These are phyloP conservation scores for Cepaea nemoralis DNA, from an alignment of 1,140 invertebrate genomes.

Conservation along the genomic window DNA sequence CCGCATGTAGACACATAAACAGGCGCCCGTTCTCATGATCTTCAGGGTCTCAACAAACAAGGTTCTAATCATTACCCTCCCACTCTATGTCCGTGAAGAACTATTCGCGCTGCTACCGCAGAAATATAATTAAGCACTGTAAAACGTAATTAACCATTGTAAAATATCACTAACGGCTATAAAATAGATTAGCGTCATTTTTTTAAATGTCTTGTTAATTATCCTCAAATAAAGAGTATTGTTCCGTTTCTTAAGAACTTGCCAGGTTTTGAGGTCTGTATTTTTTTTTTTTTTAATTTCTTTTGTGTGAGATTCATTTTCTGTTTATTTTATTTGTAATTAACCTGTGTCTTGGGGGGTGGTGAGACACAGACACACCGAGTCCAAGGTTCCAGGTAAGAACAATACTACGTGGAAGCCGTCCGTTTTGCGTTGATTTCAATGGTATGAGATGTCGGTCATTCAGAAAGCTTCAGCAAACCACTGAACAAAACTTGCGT, in stretches of 20 bases:
- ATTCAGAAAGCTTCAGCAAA: too few species aligned
- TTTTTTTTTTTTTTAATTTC: not conserved
- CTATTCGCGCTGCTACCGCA: not conserved
- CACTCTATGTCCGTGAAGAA: not conserved
- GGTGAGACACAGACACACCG: too few species aligned
- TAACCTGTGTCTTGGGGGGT: too few species aligned
- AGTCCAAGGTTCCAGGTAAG: too few species aligned
- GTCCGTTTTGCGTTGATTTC: too few species aligned
- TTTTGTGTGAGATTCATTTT: too few species aligned
- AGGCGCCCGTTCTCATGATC: not conserved
- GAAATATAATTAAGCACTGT: not conserved
- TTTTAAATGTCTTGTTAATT: not conserved
- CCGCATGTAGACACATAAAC: not conserved
- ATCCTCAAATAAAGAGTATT: not conserved
- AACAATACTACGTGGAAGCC: too few species aligned
- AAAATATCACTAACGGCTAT: not conserved
- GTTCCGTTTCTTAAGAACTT: not conserved
- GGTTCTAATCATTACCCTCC: not conserved
- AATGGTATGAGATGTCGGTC: too few species aligned
- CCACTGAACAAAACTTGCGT: too few species aligned
- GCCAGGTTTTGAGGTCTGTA: not conserved
- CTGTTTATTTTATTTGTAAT: too few species aligned
- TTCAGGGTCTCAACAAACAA: not conserved
- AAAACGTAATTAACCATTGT: slow-evolving; percentile 7
- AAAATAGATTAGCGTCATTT: not conserved